Evolutionary conservation across 2,113 vertebrate species (phyloP).

Genomic region (Polypterus bichir): DNA sequence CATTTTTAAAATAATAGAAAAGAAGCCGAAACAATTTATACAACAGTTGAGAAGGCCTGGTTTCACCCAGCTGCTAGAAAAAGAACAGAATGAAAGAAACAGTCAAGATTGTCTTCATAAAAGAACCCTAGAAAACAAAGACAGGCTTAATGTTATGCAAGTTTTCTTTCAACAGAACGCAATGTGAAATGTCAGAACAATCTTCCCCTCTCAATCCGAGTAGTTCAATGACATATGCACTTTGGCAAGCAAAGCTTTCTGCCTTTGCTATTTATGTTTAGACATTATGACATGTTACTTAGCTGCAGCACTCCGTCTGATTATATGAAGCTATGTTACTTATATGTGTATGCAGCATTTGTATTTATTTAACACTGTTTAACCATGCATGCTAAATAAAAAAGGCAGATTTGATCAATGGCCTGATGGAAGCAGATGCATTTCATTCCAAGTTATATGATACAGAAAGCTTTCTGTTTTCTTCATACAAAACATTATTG

Average conservation of each 20-base stretch:
- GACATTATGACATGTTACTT: constrained; percentile 20
- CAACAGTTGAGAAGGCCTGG: too few relatives aligned
- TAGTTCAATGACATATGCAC: constrained; percentile 24
- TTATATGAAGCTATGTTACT: constrained; percentile 21
- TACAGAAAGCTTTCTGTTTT: constrained; percentile 36
- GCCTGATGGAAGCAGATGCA: constrained; percentile 41
- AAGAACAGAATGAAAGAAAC: neutral
- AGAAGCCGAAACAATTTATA: too few relatives aligned
- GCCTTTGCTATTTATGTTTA: constrained; percentile 32
- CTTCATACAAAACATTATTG: too few relatives aligned
- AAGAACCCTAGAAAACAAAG: constrained; percentile 1
- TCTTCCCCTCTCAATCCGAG: constrained; percentile 37
- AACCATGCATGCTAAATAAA: constrained; percentile 30
- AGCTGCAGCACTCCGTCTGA: constrained; percentile 19
- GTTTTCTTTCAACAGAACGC: neutral
- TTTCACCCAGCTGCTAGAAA: too few relatives aligned
- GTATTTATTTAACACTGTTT: constrained; percentile 31
- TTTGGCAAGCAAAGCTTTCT: constrained; percentile 29
- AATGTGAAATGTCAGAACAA: neutral
- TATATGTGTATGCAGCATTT: constrained; percentile 21
- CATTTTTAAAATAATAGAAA: too few relatives aligned
- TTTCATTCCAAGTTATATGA: constrained; percentile 51
- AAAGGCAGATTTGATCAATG: constrained; percentile 41
- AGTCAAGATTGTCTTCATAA: neutral
- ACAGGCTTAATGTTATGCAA: constrained; percentile 4